These are phyloP conservation scores for Operophtera brumata DNA, from an alignment of 2,888 invertebrate genomes.

Conservation along the genomic window DNA sequence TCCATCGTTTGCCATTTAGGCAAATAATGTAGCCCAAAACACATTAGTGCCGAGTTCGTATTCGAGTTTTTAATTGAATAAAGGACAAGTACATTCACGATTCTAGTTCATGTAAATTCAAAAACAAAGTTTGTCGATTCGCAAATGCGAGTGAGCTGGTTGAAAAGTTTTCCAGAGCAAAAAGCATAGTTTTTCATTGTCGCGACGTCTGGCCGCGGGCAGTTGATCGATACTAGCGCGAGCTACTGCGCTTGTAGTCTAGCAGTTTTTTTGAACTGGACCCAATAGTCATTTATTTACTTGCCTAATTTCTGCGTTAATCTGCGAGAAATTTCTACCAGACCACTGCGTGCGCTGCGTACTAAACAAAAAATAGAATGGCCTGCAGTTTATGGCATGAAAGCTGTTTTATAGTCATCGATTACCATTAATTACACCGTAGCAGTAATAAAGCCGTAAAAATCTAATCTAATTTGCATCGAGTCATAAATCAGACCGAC, in stretches of 20 bases:
- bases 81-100: conserved; percentile 28
- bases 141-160: conserved; percentile 44
- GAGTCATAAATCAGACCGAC: conserved; percentile 38
- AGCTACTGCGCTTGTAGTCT: conserved; percentile 41
- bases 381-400: conserved; percentile 24
- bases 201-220: conserved; percentile 56
- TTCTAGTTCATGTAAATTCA: conserved; percentile 28
- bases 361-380: conserved; percentile 16
- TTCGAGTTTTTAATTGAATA: conserved; percentile 22
- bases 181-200: conserved; percentile 69
- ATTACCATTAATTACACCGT: conserved; percentile 39
- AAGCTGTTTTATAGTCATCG: conserved; percentile 37
- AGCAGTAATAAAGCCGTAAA: conserved; percentile 40
- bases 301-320: neutral
- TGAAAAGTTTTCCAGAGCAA: conserved; percentile 46
- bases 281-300: neutral
- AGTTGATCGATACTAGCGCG: conserved; percentile 59
- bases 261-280: neutral
- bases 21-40: conserved; percentile 6
- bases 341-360: conserved; percentile 8
- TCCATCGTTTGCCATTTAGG: conserved; percentile 4
- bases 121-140: conserved; percentile 42
- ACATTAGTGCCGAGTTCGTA: conserved; percentile 9
- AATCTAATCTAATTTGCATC: conserved; percentile 39
- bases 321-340: neutral